These are phyloP conservation scores for Capromys pilorides DNA, from an alignment of 2,797 vertebrate genomes.

Conservation along the genomic window DNA sequence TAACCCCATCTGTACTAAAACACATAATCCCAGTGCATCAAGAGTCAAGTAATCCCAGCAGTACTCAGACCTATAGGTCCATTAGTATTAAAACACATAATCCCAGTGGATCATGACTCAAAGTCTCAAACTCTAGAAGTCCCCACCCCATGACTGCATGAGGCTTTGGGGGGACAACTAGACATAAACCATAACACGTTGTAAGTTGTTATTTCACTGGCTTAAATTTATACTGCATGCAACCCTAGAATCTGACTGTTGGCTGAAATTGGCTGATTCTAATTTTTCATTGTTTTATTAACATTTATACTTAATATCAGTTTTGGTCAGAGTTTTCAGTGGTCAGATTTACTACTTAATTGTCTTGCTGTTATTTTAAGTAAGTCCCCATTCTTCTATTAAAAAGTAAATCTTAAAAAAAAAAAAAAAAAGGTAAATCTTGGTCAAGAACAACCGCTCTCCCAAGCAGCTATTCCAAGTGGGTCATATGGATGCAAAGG, in stretches of 20 bases:
- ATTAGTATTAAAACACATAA: too few relatives aligned
- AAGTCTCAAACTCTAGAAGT: too few relatives aligned
- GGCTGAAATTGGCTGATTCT: background rate
- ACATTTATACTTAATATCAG: background rate
- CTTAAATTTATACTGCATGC: background rate
- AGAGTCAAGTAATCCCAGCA: too few relatives aligned
- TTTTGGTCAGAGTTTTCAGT: background rate
- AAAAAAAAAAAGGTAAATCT: conserved; percentile 56
- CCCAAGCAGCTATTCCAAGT: background rate
- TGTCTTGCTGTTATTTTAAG: conserved; percentile 15
- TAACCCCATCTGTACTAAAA: too few relatives aligned
- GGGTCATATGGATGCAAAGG: background rate
- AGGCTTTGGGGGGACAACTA: too few relatives aligned
- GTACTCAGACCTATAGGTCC: too few relatives aligned
- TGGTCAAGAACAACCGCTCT: background rate
- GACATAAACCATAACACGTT: too few relatives aligned
- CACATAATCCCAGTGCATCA: too few relatives aligned
- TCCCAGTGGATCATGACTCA: too few relatives aligned
- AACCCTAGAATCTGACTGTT: background rate
- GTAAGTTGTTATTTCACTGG: background rate
- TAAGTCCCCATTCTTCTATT: conserved; percentile 12
- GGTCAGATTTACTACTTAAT: conserved; percentile 24
- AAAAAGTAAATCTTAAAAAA: conserved; percentile 25
- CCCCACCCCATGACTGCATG: too few relatives aligned
- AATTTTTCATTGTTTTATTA: background rate